Base-by-base conservation (phyloP, 2,888 invertebrate species). In the Nebria brevicollis region DNA sequence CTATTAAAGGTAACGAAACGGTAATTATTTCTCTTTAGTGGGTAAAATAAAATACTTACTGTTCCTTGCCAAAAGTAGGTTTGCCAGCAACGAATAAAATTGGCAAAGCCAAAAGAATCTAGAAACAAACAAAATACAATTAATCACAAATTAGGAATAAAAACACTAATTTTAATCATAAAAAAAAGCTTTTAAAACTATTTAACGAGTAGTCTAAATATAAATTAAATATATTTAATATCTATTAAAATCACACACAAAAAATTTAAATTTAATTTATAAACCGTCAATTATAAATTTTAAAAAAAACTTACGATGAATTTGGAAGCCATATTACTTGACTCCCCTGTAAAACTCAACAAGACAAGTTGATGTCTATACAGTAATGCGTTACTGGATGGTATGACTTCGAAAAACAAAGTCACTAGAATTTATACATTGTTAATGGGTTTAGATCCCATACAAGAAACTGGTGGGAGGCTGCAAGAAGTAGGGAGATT, bases 31-130 rank as follows among this genome's bases (percentile, higher is more conserved):
- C 34, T 2, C 34, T 34, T 34, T 34, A 34, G 5, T 34, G 5
- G 5, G 4, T 34, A 34, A 34, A 82, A 82, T 86, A 87, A 86
- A 85, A 83, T 76, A 86, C 87, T 86, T 85, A 87, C 86, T 87
- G 86, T 85, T 87, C 87, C 81, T 86, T 85, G 78, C 84, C 83
- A 82, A 86, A 86, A 26, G 85, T 85, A 15, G 86, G 86, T 26
- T 77, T 83, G 73, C 84, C 82, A 75, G 78, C 83, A 66, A 84
- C 83, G 78, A 84, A 78, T 66, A 84, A 81, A 73, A 82, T 72
- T 43, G 84, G 82, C 77, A 85, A 77, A 64, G 85, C 82, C 77
- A 85, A 81, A 42, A 84, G 80, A 72, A 84, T 80, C 86, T 86
- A 82, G 43, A 85, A 86, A 70, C 66, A 83, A 83, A 54, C 8